Percentiles rank a stretch among this genome's conserved stretches.
Conservation (phyloP, 2,797 vertebrate species). For the Ptychadena robeensis region DNA sequence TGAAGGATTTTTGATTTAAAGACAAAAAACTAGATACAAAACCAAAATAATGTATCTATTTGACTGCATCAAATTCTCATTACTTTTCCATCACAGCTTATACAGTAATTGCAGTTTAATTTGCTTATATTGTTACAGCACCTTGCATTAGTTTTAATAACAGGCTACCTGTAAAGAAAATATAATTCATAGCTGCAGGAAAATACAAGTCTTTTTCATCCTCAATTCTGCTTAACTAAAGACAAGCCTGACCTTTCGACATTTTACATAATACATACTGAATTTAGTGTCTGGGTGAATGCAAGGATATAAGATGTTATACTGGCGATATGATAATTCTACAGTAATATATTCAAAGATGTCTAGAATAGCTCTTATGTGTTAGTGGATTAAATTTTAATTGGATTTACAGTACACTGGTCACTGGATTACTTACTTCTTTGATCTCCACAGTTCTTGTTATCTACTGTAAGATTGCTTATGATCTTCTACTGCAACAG, state of each 20-base stretch:
- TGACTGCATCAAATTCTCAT: background rate
- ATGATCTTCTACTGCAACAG: conserved; percentile 25
- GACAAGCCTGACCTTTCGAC: conserved; percentile 10
- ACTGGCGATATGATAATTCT: conserved; percentile 39
- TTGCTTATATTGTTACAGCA: background rate
- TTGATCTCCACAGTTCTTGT: conserved; percentile 31
- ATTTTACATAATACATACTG: conserved; percentile 5
- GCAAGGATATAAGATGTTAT: conserved; percentile 7
- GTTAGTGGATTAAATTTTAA: conserved; percentile 53
- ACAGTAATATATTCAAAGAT: conserved; percentile 38
- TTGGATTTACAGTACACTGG: conserved; percentile 55
- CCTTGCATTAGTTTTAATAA: background rate
- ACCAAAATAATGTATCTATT: too few species aligned
- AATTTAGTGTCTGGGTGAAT: conserved; percentile 30
- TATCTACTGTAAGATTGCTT: conserved; percentile 44
- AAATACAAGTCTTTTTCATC: background rate
- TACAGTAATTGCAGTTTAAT: background rate
- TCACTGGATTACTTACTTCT: conserved; percentile 50
- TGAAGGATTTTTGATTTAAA: too few species aligned
- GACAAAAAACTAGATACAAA: too few species aligned
- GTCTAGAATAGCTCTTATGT: conserved; percentile 16
- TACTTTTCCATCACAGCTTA: background rate
- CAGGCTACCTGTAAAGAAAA: background rate
- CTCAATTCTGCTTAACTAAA: conserved; percentile 2
- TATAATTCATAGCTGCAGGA: background rate